Conservation (phyloP, 2,113 vertebrate species). For the Pachycephala philippinensis region DNA sequence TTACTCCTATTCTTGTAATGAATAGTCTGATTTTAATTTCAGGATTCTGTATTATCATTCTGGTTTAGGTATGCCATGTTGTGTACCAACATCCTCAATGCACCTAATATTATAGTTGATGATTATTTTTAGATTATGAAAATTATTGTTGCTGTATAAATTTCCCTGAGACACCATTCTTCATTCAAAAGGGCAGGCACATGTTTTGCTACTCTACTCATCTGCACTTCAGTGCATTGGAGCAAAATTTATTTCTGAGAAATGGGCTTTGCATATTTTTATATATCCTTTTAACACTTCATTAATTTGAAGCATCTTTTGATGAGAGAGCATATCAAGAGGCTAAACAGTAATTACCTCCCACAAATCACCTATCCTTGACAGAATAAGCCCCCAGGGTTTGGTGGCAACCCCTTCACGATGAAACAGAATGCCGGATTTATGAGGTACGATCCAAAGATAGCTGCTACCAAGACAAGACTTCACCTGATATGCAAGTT, state of each 20-base stretch:
- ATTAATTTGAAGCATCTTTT: background rate
- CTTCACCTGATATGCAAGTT: background rate
- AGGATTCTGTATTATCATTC: background rate
- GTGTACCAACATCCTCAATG: background rate
- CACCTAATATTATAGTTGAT: background rate
- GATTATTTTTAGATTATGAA: background rate
- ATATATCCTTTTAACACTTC: background rate
- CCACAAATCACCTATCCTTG: background rate
- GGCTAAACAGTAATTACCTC: background rate
- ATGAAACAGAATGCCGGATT: background rate
- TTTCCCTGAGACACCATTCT: background rate
- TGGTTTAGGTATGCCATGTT: background rate
- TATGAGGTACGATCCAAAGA: background rate
- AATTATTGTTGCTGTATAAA: background rate
- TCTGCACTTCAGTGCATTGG: background rate
- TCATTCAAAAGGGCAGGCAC: background rate
- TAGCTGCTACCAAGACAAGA: background rate
- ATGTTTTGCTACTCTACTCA: background rate
- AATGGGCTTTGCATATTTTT: background rate
- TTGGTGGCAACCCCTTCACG: background rate
- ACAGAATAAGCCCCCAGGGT: background rate
- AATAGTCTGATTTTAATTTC: background rate
- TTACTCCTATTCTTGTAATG: background rate
- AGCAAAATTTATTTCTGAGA: background rate
- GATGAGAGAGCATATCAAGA: background rate